Conservation (phyloP, 2,888 invertebrate genomes). For the Drosophila antonietae region DNA sequence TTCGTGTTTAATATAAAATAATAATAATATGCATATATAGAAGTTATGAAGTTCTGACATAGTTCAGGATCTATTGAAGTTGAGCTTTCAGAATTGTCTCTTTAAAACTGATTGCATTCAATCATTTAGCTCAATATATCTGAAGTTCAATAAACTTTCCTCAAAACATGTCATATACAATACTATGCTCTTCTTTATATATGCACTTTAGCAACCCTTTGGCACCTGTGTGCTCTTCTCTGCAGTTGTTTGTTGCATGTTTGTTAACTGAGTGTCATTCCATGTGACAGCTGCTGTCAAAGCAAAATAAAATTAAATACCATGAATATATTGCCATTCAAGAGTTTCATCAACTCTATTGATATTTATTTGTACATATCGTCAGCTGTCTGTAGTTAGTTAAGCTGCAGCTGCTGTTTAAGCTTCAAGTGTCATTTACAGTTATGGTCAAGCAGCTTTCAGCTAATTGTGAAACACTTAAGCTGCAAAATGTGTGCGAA, state of each 20-base stretch:
- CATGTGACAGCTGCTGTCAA: constrained; percentile 38
- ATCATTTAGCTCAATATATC: background rate
- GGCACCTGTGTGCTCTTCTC: constrained; percentile 11
- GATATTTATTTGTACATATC: constrained; percentile 11
- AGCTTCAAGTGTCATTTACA: constrained; percentile 22
- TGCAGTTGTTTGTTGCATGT: constrained; percentile 10
- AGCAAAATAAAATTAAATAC: constrained; percentile 23
- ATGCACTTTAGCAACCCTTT: background rate
- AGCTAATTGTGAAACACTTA: constrained; percentile 51
- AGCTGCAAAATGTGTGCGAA: constrained; percentile 46
- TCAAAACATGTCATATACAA: background rate
- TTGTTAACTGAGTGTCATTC: constrained; percentile 10
- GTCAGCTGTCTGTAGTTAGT: background rate
- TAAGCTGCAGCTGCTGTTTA: constrained; percentile 17
- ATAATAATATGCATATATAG: no score
- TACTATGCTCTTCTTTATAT: background rate
- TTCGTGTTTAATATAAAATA: no score
- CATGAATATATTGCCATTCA: background rate
- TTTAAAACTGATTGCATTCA: background rate
- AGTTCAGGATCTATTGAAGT: no score
- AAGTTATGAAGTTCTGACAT: no score
- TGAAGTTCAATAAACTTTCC: background rate
- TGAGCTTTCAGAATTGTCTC: no score
- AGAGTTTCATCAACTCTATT: constrained; percentile 15
- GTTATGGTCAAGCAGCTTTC: constrained; percentile 36